phyloP scores from a whole-genome alignment of 1,140 invertebrate genomes.

The Penaeus japonicus region DNA sequence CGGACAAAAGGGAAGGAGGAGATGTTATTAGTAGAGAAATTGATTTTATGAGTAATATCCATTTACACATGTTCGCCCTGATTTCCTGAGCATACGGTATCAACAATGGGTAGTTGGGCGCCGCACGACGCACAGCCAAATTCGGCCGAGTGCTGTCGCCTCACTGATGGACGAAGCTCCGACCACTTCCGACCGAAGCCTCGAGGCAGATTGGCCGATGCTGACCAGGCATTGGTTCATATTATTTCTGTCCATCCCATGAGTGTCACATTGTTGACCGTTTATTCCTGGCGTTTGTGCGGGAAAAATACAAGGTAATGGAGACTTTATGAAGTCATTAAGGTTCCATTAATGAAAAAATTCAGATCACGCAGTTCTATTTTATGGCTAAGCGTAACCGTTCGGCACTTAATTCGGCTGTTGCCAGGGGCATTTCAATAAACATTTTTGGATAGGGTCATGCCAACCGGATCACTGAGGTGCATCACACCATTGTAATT shows the following conservation, averaged over 20 bases:
- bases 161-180: too few species aligned
- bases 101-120: too few species aligned
- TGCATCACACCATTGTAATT: constrained; percentile 17
- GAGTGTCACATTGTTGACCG: background rate
- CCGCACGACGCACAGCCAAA: too few species aligned
- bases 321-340: constrained; percentile 53
- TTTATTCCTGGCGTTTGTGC: constrained; percentile 22
- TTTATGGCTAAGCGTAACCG: constrained; percentile 18
- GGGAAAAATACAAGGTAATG: constrained; percentile 32
- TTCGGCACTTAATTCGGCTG: constrained; percentile 13
- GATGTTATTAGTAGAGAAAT: constrained; percentile 17
- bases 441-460: constrained; percentile 15
- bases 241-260: too few species aligned
- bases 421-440: background rate
- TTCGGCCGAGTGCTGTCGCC: too few species aligned
- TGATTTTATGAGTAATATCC: background rate
- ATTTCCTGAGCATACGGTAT: too few species aligned
- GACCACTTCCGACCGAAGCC: too few species aligned
- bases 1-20: background rate
- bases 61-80: too few species aligned
- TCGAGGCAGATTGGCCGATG: too few species aligned
- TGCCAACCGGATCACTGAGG: constrained; percentile 22
- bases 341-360: constrained; percentile 45
- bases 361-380: constrained; percentile 47
- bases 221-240: too few species aligned